Conservation (phyloP, 2,888 invertebrate genomes). For the Cryptosula pallasiana region DNA sequence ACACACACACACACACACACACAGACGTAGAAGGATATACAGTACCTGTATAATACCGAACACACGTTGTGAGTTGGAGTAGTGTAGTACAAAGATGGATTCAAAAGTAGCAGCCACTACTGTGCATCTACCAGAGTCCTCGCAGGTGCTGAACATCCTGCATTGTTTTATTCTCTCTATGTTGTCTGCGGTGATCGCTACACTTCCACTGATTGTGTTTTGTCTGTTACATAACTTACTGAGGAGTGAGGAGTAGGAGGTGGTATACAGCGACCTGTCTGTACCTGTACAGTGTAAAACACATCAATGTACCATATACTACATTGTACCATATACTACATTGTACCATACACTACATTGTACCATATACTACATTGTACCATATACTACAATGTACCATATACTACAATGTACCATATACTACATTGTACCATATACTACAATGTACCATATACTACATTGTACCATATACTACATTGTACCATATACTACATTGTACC, state of each 20-base stretch:
- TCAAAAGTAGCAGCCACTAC: slow-evolving; percentile 52
- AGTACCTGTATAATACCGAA: slow-evolving; percentile 49
- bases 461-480: too few species aligned
- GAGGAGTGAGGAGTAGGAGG: neutral
- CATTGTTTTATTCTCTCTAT: slow-evolving; percentile 51
- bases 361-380: too few species aligned
- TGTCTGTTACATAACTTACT: neutral
- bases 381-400: too few species aligned
- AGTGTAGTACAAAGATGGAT: slow-evolving; percentile 54
- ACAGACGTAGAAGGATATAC: too few species aligned
- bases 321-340: too few species aligned
- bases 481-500: too few species aligned
- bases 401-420: too few species aligned
- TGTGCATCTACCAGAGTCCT: slow-evolving; percentile 35
- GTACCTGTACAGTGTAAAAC: neutral
- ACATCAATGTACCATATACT: too few species aligned
- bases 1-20: too few species aligned
- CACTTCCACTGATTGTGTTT: slow-evolving; percentile 22
- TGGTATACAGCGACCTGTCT: neutral
- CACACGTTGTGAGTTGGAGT: slow-evolving; percentile 57
- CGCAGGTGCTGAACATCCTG: slow-evolving; percentile 49
- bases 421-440: too few species aligned
- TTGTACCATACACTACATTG: too few species aligned
- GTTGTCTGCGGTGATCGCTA: slow-evolving; percentile 44
- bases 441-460: too few species aligned